Evolutionary conservation across 2,888 invertebrate species (phyloP).

Genomic region (Thereva nobilitata): DNA sequence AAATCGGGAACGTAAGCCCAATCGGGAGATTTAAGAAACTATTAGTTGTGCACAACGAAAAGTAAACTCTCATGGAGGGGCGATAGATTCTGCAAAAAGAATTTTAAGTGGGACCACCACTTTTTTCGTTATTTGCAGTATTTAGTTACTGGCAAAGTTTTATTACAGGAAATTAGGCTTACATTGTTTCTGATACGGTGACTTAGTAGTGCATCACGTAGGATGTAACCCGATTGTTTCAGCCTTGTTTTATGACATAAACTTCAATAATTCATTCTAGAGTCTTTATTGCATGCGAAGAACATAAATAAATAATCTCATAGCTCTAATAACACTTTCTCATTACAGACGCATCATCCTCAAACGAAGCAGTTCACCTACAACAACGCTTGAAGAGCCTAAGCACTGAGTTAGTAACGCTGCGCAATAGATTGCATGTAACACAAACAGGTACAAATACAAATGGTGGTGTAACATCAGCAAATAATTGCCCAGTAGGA

Average conservation of each 20-base stretch:
- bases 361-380: slow-evolving; percentile 91
- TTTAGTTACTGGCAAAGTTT: too few species aligned
- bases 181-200: too few species aligned
- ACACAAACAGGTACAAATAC: slow-evolving; percentile 58
- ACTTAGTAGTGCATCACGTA: too few species aligned
- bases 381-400: slow-evolving; percentile 89
- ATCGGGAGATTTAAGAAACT: too few species aligned
- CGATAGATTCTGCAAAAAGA: too few species aligned
- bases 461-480: slow-evolving; percentile 47
- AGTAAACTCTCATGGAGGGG: too few species aligned
- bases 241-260: neutral
- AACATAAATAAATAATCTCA: neutral
- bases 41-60: too few species aligned
- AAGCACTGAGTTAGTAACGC: slow-evolving; percentile 88
- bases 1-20: too few species aligned
- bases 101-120: too few species aligned
- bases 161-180: too few species aligned
- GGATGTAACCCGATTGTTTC: too few species aligned
- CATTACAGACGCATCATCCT: slow-evolving; percentile 86
- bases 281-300: neutral
- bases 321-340: neutral
- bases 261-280: neutral
- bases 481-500: slow-evolving; percentile 35
- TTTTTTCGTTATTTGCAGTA: too few species aligned
- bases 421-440: slow-evolving; percentile 87